Evolutionary conservation across 1,140 invertebrate species (phyloP), one percentile per base, ranked within the genome.

Genomic region (Bombus haemorrhoidalis): DNA sequence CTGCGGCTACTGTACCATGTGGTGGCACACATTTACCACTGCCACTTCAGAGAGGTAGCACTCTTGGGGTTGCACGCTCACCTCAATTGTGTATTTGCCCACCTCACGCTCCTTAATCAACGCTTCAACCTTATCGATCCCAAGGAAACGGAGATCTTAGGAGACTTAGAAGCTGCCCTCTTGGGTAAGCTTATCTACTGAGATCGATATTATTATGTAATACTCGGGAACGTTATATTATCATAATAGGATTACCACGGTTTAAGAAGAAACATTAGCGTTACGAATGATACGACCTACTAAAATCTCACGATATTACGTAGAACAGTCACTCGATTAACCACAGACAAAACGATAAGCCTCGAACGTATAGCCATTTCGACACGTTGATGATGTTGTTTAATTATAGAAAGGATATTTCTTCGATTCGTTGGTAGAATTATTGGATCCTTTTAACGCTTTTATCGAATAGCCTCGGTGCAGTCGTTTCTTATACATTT

Each of bases 11-110:
- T 99, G 96, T 99, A 99, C 96, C 99, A 99, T 95, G 98, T 99
- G 93, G 96, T 99, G 96, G 98, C 99, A 93, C 99, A 99, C 96
- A 96, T 99, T 93, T 99, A 99, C 96, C 98, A 99, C 95, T 98
- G 98, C 95, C 99, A 99, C 97, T 99, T 99, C 96, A 97, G 98
- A 95, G 98, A 99, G 96, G 97, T 99, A 92, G 97, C 98, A 92
- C 96, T 98, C 91, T 97, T 99, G 93, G 97, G 97, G 92, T 96
- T 99, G 91, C 98, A 99, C 96, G 97, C 98, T 92, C 98, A 99
- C 96, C 97, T 99, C 94, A 99, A 99, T 96, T 98, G 98, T 95
- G 98, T 99, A 83, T 99, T 99, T 96, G 98, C 98, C 94, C 99
- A 99, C 96, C 97, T 99, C 94, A 98, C 98, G 91, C 97, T 97